A percentile compares a stretch with the other conserved stretches of the same genome.
Conservation (phyloP, 2,888 invertebrate species). For the Cheilosia urbana region DNA sequence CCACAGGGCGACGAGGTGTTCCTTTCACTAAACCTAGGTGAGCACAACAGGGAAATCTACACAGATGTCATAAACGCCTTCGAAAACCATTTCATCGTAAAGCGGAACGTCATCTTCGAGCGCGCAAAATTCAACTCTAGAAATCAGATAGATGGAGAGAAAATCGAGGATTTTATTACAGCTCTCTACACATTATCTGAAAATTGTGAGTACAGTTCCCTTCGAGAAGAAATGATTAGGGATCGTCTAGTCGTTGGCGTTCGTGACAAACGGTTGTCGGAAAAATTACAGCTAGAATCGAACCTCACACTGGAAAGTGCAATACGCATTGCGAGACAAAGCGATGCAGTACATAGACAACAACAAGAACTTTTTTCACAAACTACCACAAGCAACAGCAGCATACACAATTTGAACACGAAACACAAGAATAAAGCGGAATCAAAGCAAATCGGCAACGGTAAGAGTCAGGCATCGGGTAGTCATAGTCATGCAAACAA, state of each 20-base stretch:
- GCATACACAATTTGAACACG: slow-evolving; percentile 2
- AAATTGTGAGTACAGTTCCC: too few species aligned
- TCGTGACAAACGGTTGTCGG: slow-evolving; percentile 26
- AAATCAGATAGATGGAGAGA: slow-evolving; percentile 42
- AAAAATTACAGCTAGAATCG: slow-evolving; percentile 44
- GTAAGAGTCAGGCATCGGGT: slow-evolving; percentile 4
- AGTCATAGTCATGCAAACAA: background rate
- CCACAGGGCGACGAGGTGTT: slow-evolving; percentile 6
- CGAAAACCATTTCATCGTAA: slow-evolving; percentile 43
- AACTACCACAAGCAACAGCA: slow-evolving; percentile 2
- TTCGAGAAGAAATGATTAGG: slow-evolving; percentile 45
- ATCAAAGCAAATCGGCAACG: slow-evolving; percentile 6
- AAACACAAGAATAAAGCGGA: slow-evolving; percentile 2
- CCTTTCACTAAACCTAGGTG: slow-evolving; percentile 1
- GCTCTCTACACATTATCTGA: slow-evolving; percentile 36
- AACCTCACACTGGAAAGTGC: slow-evolving; percentile 25
- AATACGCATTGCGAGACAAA: slow-evolving; percentile 23
- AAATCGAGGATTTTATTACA: slow-evolving; percentile 56
- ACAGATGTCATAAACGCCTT: slow-evolving; percentile 16
- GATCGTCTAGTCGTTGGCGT: slow-evolving; percentile 49
- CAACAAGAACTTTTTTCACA: slow-evolving; percentile 27
- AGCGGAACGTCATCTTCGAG: slow-evolving; percentile 46
- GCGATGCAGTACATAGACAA: slow-evolving; percentile 26
- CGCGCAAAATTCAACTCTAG: slow-evolving; percentile 50
- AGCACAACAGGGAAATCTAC: slow-evolving; percentile 18